These are phyloP conservation scores for Lordiphosa clarofinis DNA, from an alignment of 1,140 invertebrate species.

Conservation along the genomic window DNA sequence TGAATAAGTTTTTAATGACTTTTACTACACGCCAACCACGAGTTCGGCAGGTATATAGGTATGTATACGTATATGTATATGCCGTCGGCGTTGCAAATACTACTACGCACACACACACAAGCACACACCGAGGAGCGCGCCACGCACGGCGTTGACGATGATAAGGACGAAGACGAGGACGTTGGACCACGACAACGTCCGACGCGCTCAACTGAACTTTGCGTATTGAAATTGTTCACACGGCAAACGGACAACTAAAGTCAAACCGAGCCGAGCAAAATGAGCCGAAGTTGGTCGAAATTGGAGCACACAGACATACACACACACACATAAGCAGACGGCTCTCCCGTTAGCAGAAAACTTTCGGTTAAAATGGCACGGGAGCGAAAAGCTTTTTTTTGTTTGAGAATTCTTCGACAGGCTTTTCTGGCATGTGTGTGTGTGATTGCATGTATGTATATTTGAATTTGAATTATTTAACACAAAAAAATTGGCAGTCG, in stretches of 20 bases:
- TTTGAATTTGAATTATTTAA: conserved; percentile 61
- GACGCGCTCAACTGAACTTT: conserved; percentile 77
- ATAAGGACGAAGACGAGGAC: conserved; percentile 17
- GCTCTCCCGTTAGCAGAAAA: conserved; percentile 41
- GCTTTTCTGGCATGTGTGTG: conserved; percentile 5
- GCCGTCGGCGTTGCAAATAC: conserved; percentile 49
- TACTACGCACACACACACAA: conserved; percentile 56
- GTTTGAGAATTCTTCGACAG: conserved; percentile 45
- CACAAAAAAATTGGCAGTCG: conserved; percentile 67
- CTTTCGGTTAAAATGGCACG: conserved; percentile 28
- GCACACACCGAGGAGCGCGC: conserved; percentile 9
- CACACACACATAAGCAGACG: conserved; percentile 4
- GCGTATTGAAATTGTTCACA: conserved; percentile 67
- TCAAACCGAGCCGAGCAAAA: conserved; percentile 23
- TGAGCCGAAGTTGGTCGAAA: conserved; percentile 53
- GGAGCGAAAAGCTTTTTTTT: conserved; percentile 62
- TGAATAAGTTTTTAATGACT: conserved; percentile 78
- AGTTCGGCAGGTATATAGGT: conserved; percentile 41
- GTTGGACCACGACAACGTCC: conserved; percentile 57
- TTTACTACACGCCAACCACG: conserved; percentile 68
- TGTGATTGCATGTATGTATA: conserved; percentile 21
- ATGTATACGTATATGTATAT: conserved; percentile 23
- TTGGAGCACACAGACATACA: conserved; percentile 47
- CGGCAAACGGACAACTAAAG: conserved; percentile 27
- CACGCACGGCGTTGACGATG: conserved; percentile 44